Base-by-base conservation (phyloP, 2,113 vertebrate species). In the Scartelaos histophorus region DNA sequence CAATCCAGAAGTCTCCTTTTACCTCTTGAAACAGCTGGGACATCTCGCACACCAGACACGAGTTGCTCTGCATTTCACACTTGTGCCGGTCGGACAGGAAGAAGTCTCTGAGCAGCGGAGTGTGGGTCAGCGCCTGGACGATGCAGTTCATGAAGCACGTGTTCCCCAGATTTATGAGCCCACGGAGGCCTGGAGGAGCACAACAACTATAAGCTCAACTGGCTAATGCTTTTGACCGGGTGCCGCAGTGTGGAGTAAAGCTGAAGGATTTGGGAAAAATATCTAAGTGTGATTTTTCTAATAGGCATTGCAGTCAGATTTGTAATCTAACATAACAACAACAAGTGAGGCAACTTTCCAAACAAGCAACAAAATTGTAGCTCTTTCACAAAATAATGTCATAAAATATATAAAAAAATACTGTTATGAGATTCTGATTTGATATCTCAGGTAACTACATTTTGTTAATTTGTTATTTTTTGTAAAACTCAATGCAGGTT, bases 61-160 rank as follows among this genome's bases (percentile, higher is more conserved):
- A 97, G 93, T 96, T 97, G 89, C 96, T 97, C 93, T 97, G 96
- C 97, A 98, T 98, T 93, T 97, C 96, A 70, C 97, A 98, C 91
- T 97, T 95, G 94, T 98, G 97, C 75, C 97, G 88, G 92, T 98
- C 97, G 0, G 97, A 98, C 83, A 98, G 96, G 94, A 98, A 98
- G 93, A 98, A 98, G 92, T 98, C 97, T 0, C 97, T 94, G 78
- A 98, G 91, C 75, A 98, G 94, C 3, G 97, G 97, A 0, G 97
- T 98, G 94, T 98, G 97, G 13, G 96, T 98, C 90, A 98, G 95
- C 10, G 97, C 97, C 94, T 98, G 97, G 70, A 98, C 97, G 67
- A 98, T 98, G 95, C 97, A 98, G 93, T 98, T 98, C 97, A 98
- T 98, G 93, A 98, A 98, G 92, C 96, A 98, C 0, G 97, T 98